A percentile compares a stretch with the other conserved stretches of the same genome.
Evolutionary conservation across 2,113 vertebrate species (phyloP).

Genomic region (Falco punctatus): DNA sequence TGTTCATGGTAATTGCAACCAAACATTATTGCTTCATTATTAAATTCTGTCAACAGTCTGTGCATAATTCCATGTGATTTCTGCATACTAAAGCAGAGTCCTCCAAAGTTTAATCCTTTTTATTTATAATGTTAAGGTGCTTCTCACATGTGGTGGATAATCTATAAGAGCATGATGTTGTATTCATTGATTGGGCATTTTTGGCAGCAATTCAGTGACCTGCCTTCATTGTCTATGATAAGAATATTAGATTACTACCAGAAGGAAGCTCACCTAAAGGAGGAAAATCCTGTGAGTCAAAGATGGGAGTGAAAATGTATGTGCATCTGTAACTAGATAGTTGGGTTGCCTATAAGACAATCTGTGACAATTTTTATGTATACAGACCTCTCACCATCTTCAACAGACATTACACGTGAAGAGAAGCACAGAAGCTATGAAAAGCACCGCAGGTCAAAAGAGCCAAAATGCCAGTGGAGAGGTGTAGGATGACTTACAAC

Average conservation of each 20-base stretch:
- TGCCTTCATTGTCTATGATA: neutral
- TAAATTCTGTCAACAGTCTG: neutral
- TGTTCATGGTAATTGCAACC: neutral
- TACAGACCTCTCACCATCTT: neutral
- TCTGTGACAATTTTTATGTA: neutral
- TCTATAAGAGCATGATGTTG: neutral
- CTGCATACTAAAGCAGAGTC: neutral
- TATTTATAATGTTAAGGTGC: neutral
- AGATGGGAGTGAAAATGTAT: neutral
- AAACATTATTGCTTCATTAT: neutral
- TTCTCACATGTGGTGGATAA: neutral
- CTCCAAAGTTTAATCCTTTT: neutral
- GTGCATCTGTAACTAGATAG: neutral
- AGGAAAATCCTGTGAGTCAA: neutral
- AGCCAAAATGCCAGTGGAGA: neutral
- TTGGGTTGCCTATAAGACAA: neutral
- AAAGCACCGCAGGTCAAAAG: neutral
- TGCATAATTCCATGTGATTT: neutral
- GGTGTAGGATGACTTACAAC: neutral
- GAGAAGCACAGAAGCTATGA: neutral
- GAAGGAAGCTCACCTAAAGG: neutral
- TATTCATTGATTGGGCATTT: neutral
- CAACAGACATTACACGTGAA: neutral
- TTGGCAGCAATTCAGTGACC: neutral
- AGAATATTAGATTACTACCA: neutral